phyloP scores from a whole-genome alignment of 64 coral and sea anemone species.

The Actinia tenebrosa region DNA sequence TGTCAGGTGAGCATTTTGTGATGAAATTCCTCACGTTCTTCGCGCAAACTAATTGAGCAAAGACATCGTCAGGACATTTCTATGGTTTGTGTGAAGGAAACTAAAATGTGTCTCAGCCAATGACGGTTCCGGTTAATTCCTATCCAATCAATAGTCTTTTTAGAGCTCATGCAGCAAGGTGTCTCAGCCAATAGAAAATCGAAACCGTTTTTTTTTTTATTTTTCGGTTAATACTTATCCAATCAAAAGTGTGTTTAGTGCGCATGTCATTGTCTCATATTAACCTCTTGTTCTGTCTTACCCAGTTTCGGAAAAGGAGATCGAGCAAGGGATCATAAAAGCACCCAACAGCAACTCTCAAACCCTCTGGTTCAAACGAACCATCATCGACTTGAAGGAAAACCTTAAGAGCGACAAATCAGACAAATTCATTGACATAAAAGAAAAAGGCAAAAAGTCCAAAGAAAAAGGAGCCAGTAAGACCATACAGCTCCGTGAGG shows the following conservation, averaged over 20 bases:
- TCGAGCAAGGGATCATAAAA: constrained; percentile 53
- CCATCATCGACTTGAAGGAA: constrained; percentile 70
- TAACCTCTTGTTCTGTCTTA: not conserved
- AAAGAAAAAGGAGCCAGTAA: constrained; percentile 22
- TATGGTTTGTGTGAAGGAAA: too few species aligned
- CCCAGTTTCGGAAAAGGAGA: constrained; percentile 65
- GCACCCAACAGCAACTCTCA: constrained; percentile 22
- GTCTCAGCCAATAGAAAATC: too few species aligned
- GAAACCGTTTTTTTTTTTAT: too few species aligned
- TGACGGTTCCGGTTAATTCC: too few species aligned
- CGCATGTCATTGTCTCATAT: not conserved
- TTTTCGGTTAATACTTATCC: not conserved
- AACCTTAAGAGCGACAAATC: constrained; percentile 48
- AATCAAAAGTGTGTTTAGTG: not conserved
- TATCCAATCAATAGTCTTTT: too few species aligned
- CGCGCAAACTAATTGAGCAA: too few species aligned
- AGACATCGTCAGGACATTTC: too few species aligned
- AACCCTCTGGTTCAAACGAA: constrained; percentile 68
- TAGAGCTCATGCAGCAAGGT: too few species aligned
- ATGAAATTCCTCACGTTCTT: too few species aligned
- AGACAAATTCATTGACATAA: constrained; percentile 70
- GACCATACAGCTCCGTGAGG: constrained; percentile 19
- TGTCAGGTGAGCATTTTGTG: constrained; percentile 45
- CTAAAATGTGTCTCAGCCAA: too few species aligned
- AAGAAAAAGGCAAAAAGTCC: constrained; percentile 33